Evolutionary conservation across 2,797 vertebrate genomes (phyloP).

Genomic region (Hydrocynus forskahlii): DNA sequence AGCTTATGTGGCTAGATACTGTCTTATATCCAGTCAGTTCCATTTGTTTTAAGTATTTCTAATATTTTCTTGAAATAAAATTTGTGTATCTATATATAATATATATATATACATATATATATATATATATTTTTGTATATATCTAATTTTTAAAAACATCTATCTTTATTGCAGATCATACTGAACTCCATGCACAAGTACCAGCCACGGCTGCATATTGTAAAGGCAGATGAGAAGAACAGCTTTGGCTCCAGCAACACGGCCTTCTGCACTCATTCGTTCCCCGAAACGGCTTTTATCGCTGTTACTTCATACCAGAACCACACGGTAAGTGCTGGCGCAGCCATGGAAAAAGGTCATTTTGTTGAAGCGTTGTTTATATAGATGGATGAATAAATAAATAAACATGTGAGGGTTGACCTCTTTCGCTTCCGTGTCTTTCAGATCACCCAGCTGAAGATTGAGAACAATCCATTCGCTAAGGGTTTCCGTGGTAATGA

Average conservation of each 20-base stretch:
- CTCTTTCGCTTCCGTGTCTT: constrained; percentile 26
- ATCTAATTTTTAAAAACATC: background rate
- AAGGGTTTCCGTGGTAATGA: constrained; percentile 97
- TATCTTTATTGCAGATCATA: constrained; percentile 85
- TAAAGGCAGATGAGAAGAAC: constrained; percentile 97
- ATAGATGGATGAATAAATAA: background rate
- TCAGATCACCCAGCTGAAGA: constrained; percentile 98
- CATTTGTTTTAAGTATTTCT: too few relatives aligned
- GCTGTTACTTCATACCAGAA: constrained; percentile 96
- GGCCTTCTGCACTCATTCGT: constrained; percentile 93
- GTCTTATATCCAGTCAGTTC: background rate
- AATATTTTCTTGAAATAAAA: too few relatives aligned
- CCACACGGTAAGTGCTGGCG: constrained; percentile 77
- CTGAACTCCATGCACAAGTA: constrained; percentile 99
- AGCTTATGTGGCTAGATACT: too few relatives aligned
- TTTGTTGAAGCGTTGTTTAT: background rate
- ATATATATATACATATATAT: too few relatives aligned
- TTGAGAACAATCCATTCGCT: constrained; percentile 97
- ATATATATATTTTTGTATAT: too few relatives aligned
- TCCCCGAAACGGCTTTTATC: constrained; percentile 93
- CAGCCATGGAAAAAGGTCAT: background rate
- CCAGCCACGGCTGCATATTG: constrained; percentile 96
- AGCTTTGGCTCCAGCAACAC: constrained; percentile 98
- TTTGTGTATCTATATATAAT: too few relatives aligned
- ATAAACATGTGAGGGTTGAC: constrained; percentile 13